Percentiles rank a stretch among this genome's conserved stretches.
phyloP scores from a whole-genome alignment of 2,113 vertebrate genomes.

The Numenius arquata region DNA sequence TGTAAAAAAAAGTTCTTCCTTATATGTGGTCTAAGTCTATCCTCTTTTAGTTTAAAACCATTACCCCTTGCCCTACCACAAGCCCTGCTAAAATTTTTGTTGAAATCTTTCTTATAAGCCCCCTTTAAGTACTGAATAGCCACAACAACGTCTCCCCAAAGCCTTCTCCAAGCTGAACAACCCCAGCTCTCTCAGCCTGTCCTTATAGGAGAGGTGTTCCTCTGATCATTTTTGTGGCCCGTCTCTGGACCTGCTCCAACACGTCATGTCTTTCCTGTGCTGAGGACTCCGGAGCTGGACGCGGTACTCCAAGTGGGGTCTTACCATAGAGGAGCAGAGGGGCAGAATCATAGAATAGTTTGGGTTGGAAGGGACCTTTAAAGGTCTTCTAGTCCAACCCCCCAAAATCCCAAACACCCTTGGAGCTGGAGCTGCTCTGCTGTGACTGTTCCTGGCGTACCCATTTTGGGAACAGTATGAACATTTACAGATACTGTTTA shows the following conservation, averaged over 20 bases:
- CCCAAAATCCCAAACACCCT: not conserved
- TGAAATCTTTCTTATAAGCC: not conserved
- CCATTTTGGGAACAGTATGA: not conserved
- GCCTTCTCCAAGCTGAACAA: not conserved
- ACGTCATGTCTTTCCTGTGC: not conserved
- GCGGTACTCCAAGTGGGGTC: not conserved
- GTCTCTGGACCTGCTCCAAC: not conserved
- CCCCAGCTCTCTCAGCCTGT: not conserved
- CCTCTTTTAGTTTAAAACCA: not conserved
- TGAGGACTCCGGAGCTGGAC: not conserved
- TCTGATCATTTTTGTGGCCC: not conserved
- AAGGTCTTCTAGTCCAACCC: not conserved
- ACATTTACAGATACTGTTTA: not conserved
- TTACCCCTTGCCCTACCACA: not conserved
- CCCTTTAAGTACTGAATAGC: not conserved
- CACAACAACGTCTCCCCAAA: not conserved
- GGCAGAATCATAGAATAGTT: not conserved
- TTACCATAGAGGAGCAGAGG: not conserved
- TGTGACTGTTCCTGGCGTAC: too few relatives aligned
- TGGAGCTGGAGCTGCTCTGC: not conserved
- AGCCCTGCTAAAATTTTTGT: not conserved
- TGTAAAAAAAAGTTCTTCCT: not conserved
- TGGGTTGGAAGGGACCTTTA: not conserved
- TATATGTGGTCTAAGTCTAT: not conserved
- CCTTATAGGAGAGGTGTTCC: not conserved